A percentile compares a stretch with the other conserved stretches of the same genome.
These are phyloP conservation scores for Zaprionus gabonicus DNA, from an alignment of 1,140 invertebrate genomes.

Conservation along the genomic window DNA sequence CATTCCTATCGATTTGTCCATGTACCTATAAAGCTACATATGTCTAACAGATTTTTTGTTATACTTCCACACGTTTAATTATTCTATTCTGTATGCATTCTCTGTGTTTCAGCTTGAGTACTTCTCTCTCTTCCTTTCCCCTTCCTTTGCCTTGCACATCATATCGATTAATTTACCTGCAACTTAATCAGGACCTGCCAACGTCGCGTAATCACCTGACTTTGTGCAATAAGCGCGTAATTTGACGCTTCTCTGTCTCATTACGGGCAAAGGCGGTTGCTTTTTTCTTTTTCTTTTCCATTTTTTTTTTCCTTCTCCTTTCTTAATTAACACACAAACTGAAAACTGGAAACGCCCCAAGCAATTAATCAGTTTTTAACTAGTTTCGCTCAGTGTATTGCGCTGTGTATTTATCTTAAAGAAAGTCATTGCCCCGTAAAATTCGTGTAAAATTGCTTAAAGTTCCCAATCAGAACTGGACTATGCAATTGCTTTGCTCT, in stretches of 20 bases:
- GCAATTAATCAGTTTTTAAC: slow-evolving; percentile 6
- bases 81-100: neutral
- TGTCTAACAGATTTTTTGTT: too few species aligned
- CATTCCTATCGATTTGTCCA: too few species aligned
- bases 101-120: neutral
- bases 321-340: slow-evolving; percentile 1
- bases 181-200: neutral
- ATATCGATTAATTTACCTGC: neutral
- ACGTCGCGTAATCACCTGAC: neutral
- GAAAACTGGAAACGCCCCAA: neutral
- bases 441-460: neutral
- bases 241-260: neutral
- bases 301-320: neutral
- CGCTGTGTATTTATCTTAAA: neutral
- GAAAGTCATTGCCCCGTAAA: neutral
- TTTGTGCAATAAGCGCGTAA: slow-evolving; percentile 3
- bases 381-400: neutral
- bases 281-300: neutral
- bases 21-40: too few species aligned
- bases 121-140: neutral
- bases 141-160: neutral
- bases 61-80: too few species aligned
- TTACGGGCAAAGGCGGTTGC: neutral
- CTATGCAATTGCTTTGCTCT: neutral
- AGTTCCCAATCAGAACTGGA: neutral